Conservation (phyloP, 1,140 invertebrate genomes). For the Heliconius eleuchia region DNA sequence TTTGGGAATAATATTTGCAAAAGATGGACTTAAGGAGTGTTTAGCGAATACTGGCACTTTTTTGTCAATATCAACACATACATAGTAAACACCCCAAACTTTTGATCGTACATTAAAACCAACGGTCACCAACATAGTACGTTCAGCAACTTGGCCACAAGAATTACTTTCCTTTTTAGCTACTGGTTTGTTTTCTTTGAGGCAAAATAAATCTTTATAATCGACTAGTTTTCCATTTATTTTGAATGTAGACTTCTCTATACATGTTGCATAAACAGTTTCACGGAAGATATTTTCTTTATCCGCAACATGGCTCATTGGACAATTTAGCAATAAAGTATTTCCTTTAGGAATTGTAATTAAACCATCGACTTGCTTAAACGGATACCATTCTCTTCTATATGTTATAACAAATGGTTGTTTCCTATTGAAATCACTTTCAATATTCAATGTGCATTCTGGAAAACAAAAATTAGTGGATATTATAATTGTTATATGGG, state of each 20-base stretch:
- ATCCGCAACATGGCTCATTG: constrained; percentile 19
- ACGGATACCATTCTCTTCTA: constrained; percentile 16
- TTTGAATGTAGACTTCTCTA: constrained; percentile 5
- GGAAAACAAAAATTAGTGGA: constrained; percentile 1
- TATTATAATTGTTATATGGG: background rate
- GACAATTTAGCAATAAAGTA: constrained; percentile 43
- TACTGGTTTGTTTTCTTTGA: constrained; percentile 37
- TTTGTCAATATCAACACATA: constrained; percentile 57
- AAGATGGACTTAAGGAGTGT: constrained; percentile 39
- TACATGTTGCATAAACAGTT: constrained; percentile 45
- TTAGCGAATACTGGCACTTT: constrained; percentile 55
- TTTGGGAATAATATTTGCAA: constrained; percentile 34
- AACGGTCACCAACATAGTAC: constrained; percentile 40
- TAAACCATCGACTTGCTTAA: constrained; percentile 15
- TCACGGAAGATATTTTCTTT: background rate
- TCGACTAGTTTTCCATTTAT: constrained; percentile 29
- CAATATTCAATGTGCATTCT: constrained; percentile 33
- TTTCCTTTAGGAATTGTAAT: constrained; percentile 41
- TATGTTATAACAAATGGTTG: constrained; percentile 35
- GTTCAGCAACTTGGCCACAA: constrained; percentile 24
- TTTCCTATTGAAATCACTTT: constrained; percentile 26
- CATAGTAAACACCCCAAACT: constrained; percentile 55
- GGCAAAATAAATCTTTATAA: constrained; percentile 55
- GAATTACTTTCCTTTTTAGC: background rate
- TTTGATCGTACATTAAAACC: constrained; percentile 45